Base-by-base conservation (phyloP, 2,797 vertebrate species). In the Melanotaenia parkinsoni region DNA sequence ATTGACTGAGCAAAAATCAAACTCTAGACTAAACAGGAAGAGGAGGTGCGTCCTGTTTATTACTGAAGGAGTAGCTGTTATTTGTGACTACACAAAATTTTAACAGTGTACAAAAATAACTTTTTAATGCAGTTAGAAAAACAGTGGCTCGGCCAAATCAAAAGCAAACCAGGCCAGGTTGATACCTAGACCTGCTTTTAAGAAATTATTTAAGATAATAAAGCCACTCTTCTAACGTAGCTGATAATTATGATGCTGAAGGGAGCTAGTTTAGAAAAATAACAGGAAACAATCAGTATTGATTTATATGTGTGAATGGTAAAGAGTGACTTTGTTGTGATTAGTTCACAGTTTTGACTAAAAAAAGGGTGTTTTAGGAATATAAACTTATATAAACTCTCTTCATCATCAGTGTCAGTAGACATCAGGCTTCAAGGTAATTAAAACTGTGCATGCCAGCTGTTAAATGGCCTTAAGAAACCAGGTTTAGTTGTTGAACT, bases 1-100 rank as follows among this genome's bases (percentile, higher is more conserved):
- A 86, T 73, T 87, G 85, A 86, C 60, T 47, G 73, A 89, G 72
- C 57, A 83, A 84, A 84, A 93, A 92, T 93, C 88, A 93, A 72
- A 86, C 78, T 58, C 74, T 76, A 95, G 93, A 92, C 94, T 92
- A 94, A 95, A 94, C 94, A 95, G 94, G 95, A 95, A 94, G 90
- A 88, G 82, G 91, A 85, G 86, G 88, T 13, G 84, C 86, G 94
- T 94, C 94, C 94, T 94, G 92, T 80, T n/a, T 76, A 26, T 66
- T 63, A 66, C 63, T 57, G 51, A 74, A 77, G 61, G 61, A 75
- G 63, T 63, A 60, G 20, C 60, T 4, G 12, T 76, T 28, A 73
- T 32, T 50, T 14, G 50, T n/a, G 10, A 54, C 20, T 32, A 13
- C 2, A 14, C 9, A 45, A 6, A 43, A 61, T 45, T 37, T 45